A percentile compares a stretch with the other conserved stretches of the same genome.
Evolutionary conservation across 2,888 invertebrate species (phyloP).

Genomic region (Lottia gigantea): DNA sequence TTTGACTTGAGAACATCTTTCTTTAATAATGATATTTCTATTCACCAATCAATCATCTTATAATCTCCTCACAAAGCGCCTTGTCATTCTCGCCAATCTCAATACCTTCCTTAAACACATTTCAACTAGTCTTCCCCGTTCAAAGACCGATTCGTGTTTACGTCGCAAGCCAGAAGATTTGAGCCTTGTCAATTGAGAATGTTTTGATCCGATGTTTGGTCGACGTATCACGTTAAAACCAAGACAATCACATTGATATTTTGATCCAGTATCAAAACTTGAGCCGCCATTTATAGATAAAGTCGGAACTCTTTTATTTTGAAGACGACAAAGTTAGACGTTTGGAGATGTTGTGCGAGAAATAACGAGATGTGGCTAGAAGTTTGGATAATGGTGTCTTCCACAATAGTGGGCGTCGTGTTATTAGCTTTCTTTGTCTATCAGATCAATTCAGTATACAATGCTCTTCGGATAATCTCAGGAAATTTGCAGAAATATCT

Average conservation of each 20-base stretch:
- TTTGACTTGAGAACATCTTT: too few species aligned
- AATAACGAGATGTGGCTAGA: background rate
- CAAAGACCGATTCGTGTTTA: constrained; percentile 8
- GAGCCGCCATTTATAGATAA: constrained; percentile 11
- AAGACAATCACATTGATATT: constrained; percentile 11
- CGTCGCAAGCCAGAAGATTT: constrained; percentile 3
- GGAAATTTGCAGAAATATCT: too few species aligned
- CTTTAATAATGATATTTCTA: background rate
- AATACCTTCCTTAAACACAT: constrained; percentile 2
- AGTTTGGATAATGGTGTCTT: too few species aligned
- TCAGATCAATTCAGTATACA: too few species aligned
- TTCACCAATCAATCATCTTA: constrained; percentile 9
- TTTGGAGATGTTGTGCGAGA: constrained; percentile 3
- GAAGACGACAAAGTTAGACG: background rate
- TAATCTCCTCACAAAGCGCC: constrained; percentile 4
- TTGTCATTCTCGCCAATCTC: constrained; percentile 4
- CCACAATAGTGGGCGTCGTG: too few species aligned
- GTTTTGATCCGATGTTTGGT: constrained; percentile 8
- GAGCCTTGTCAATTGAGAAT: background rate
- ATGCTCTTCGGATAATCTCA: too few species aligned
- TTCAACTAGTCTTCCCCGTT: constrained; percentile 1
- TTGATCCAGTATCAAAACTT: constrained; percentile 11
- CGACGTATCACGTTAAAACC: constrained; percentile 7
- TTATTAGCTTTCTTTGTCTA: too few species aligned
- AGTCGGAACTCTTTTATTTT: constrained; percentile 8